phyloP scores from a whole-genome alignment of 2,888 invertebrate species.

The Lasioglossum zephyrum region DNA sequence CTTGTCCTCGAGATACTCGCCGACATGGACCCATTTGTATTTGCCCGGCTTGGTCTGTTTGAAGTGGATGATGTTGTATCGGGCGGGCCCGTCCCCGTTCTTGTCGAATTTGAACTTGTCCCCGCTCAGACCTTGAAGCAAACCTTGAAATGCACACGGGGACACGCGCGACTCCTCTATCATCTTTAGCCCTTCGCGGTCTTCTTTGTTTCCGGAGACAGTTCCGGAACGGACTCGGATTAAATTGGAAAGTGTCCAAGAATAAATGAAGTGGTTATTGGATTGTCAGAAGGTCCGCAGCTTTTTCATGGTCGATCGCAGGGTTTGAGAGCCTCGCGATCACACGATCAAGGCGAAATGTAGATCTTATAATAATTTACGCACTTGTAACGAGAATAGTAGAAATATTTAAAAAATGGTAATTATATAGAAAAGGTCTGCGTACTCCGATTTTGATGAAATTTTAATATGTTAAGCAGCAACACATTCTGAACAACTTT shows the following conservation, averaged over 20 bases:
- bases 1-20: slow-evolving; percentile 93
- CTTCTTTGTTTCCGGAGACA: not conserved
- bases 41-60: slow-evolving; percentile 91
- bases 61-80: slow-evolving; percentile 98
- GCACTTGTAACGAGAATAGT: not conserved
- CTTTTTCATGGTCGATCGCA: not conserved
- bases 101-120: slow-evolving; percentile 95
- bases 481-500: too few species aligned
- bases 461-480: too few species aligned
- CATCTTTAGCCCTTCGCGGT: not conserved
- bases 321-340: not conserved
- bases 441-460: too few species aligned
- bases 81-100: slow-evolving; percentile 96
- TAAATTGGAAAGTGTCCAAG: slow-evolving; percentile 5
- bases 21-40: slow-evolving; percentile 94
- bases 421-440: too few species aligned
- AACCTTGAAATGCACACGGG: not conserved
- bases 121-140: slow-evolving; percentile 91
- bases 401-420: not conserved
- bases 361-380: not conserved
- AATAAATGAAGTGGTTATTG: slow-evolving; percentile 2
- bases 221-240: not conserved
- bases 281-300: not conserved
- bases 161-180: not conserved
- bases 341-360: not conserved